Evolutionary conservation across 1,140 invertebrate species (phyloP).

Genomic region (Chelonus insularis): DNA sequence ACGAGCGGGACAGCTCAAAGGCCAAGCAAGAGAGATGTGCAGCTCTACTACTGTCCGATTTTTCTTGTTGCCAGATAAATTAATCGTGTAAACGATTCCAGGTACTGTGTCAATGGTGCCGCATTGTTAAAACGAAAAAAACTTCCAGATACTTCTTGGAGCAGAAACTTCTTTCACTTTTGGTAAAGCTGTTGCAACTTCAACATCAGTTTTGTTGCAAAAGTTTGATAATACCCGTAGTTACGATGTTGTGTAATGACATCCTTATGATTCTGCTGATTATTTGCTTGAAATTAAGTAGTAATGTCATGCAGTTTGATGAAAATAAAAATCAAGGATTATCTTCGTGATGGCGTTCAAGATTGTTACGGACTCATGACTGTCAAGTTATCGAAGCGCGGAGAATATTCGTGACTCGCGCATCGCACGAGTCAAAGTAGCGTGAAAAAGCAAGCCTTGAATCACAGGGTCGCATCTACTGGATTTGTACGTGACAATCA

Average conservation of each 20-base stretch:
- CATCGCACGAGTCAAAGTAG: conserved; percentile 19
- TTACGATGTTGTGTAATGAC: no score
- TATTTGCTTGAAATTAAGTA: no score
- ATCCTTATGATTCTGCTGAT: no score
- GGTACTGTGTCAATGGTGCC: conserved; percentile 17
- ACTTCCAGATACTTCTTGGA: no score
- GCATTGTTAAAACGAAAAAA: not conserved
- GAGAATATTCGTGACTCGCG: conserved; percentile 19
- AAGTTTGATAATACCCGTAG: no score
- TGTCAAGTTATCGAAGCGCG: conserved; percentile 19
- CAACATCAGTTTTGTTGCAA: no score
- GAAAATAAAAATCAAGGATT: not conserved
- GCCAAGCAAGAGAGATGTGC: not conserved
- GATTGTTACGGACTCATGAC: conserved; percentile 10
- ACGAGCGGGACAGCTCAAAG: conserved; percentile 4
- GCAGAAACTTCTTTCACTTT: no score
- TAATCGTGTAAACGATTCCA: conserved; percentile 24
- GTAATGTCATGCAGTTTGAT: not conserved
- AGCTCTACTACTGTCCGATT: conserved; percentile 1
- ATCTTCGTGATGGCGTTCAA: conserved; percentile 14
- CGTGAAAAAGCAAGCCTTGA: conserved; percentile 31
- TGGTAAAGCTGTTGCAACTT: no score
- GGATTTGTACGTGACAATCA: conserved; percentile 27
- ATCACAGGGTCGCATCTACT: conserved; percentile 26
- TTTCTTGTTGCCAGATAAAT: conserved; percentile 22